A percentile compares a stretch with the other conserved stretches of the same genome.
phyloP scores from a whole-genome alignment of 1,140 invertebrate genomes.

The Potamilus streckersoni region DNA sequence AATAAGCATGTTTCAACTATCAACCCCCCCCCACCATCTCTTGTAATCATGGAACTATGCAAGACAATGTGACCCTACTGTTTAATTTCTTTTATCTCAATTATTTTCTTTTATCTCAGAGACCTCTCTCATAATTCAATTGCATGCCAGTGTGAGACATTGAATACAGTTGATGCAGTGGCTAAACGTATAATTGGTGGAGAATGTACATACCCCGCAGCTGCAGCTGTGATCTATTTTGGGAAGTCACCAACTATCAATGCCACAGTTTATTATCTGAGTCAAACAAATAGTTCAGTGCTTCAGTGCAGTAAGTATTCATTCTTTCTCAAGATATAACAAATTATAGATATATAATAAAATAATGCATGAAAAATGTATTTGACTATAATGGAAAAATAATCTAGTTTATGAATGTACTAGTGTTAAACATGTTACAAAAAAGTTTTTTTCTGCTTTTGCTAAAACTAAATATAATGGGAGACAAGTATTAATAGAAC shows the following conservation, averaged over 20 bases:
- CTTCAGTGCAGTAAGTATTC: constrained; percentile 22
- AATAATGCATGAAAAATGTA: no score
- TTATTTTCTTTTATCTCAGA: not conserved
- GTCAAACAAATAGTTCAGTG: not conserved
- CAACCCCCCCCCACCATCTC: not conserved
- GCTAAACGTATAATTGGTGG: constrained; percentile 4
- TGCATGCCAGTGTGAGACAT: constrained; percentile 20
- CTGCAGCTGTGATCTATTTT: constrained; percentile 14
- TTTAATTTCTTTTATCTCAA: not conserved
- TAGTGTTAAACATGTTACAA: no score
- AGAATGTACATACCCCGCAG: constrained; percentile 3
- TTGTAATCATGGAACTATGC: not conserved
- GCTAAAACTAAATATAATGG: no score
- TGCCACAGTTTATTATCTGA: no score
- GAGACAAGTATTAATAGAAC: no score
- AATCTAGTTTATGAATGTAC: no score
- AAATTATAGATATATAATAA: no score
- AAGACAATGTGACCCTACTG: not conserved
- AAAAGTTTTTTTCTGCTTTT: no score
- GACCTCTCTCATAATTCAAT: constrained; percentile 10
- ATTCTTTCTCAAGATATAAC: no score
- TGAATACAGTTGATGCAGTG: constrained; percentile 12
- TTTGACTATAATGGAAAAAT: no score
- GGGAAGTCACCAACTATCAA: not conserved
- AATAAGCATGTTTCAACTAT: no score